These are phyloP conservation scores for Aplochiton taeniatus DNA, from an alignment of 2,797 vertebrate genomes.

Conservation along the genomic window DNA sequence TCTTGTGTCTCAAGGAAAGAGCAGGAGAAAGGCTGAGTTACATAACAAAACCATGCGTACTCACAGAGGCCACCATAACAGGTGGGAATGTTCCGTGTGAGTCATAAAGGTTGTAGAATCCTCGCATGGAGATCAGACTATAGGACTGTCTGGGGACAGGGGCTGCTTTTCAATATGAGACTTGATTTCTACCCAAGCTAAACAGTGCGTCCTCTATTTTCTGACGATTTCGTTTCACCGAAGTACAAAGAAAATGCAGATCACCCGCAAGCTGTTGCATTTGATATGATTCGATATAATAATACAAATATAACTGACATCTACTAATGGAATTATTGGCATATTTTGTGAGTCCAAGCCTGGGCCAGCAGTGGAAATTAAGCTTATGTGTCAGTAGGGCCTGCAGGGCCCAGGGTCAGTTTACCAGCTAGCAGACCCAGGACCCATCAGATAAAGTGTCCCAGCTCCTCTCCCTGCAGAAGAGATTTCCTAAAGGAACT, in stretches of 20 bases:
- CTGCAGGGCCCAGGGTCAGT: slow-evolving; percentile 31
- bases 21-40: slow-evolving; percentile 8
- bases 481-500: slow-evolving; percentile 60
- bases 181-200: too few relatives aligned
- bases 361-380: slow-evolving; percentile 12
- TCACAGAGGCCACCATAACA: slow-evolving; percentile 21
- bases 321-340: slow-evolving; percentile 4
- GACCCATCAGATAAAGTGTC: slow-evolving; percentile 67
- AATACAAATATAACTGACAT: background rate
- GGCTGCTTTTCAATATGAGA: background rate
- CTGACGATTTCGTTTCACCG: too few relatives aligned
- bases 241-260: too few relatives aligned
- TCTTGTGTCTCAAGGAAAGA: slow-evolving; percentile 1
- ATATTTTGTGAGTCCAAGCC: slow-evolving; percentile 29
- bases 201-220: too few relatives aligned
- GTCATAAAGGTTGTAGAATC: slow-evolving; percentile 17
- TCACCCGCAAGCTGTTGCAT: too few relatives aligned
- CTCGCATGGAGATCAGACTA: slow-evolving; percentile 23
- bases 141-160: slow-evolving; percentile 9
- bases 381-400: background rate
- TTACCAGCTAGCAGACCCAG: slow-evolving; percentile 30
- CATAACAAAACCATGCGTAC: slow-evolving; percentile 12
- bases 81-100: slow-evolving; percentile 31
- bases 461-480: slow-evolving; percentile 2
- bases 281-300: too few relatives aligned